These are phyloP conservation scores for Graptemys geographica DNA, from an alignment of 2,797 vertebrate species.

Conservation along the genomic window DNA sequence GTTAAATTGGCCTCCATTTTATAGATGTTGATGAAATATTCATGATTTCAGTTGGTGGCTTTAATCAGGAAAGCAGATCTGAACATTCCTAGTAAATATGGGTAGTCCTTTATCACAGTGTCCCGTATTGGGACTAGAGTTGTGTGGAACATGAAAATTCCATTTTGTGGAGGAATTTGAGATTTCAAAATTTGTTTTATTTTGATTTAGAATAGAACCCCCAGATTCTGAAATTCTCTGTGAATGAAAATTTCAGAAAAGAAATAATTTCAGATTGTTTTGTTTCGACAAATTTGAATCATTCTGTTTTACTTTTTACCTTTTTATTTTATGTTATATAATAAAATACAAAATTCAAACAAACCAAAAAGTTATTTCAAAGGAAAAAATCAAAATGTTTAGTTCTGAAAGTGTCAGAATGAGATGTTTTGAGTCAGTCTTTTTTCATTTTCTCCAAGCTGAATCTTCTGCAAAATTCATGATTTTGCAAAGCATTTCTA, in stretches of 20 bases:
- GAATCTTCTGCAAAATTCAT: not conserved
- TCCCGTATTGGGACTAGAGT: not conserved
- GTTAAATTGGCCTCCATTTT: not conserved
- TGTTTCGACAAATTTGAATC: not conserved
- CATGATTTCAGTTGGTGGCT: not conserved
- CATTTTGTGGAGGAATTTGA: not conserved
- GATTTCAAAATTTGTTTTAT: not conserved
- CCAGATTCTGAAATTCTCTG: not conserved
- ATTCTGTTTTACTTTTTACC: not conserved
- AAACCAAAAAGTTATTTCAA: not conserved
- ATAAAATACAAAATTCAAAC: not conserved
- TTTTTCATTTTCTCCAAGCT: not conserved
- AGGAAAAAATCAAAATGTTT: not conserved
- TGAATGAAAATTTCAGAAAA: not conserved
- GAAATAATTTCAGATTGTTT: not conserved
- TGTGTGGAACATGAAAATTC: not conserved
- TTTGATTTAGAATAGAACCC: not conserved
- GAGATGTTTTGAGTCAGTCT: not conserved
- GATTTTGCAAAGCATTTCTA: not conserved
- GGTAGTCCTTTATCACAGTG: slow-evolving; percentile 19
- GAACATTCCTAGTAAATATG: not conserved
- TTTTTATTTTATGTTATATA: not conserved
- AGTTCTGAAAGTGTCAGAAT: not conserved
- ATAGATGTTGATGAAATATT: not conserved
- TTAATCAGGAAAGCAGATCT: not conserved